Conservation (phyloP, 2,888 invertebrate genomes). For the Lamellibrachia satsuma region DNA sequence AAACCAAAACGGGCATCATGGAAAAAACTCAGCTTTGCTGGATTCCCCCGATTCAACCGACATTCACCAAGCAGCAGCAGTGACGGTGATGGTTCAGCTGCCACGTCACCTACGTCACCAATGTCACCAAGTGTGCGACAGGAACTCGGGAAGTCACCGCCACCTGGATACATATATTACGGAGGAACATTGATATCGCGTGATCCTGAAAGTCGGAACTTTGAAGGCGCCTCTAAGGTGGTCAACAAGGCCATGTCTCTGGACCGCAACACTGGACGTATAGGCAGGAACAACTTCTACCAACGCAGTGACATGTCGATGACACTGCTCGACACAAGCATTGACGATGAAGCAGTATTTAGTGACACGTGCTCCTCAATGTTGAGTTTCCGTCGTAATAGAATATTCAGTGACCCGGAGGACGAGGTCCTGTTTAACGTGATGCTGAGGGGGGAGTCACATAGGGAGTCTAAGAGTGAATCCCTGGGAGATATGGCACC, state of each 20-base stretch:
- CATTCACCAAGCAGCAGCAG: background rate
- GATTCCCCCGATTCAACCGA: background rate
- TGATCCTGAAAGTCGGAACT: background rate
- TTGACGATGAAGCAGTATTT: background rate
- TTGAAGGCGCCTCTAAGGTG: background rate
- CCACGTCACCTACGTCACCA: background rate
- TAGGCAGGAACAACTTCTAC: background rate
- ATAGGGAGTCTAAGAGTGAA: background rate
- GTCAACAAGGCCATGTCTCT: background rate
- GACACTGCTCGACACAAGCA: background rate
- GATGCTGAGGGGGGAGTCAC: background rate
- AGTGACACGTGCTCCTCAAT: background rate
- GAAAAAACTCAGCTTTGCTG: conserved; percentile 17
- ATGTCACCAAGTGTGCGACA: background rate
- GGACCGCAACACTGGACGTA: background rate
- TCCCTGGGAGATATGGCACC: background rate
- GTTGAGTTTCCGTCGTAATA: background rate
- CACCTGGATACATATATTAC: background rate
- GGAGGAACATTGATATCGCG: background rate
- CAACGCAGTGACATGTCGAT: background rate
- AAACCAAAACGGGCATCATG: background rate
- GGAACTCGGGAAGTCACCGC: background rate
- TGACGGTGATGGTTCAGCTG: background rate
- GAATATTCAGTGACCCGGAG: background rate
- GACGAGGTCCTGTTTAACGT: background rate